Evolutionary conservation across 2,797 vertebrate species (phyloP).

Genomic region (Hoplostethus mediterraneus): DNA sequence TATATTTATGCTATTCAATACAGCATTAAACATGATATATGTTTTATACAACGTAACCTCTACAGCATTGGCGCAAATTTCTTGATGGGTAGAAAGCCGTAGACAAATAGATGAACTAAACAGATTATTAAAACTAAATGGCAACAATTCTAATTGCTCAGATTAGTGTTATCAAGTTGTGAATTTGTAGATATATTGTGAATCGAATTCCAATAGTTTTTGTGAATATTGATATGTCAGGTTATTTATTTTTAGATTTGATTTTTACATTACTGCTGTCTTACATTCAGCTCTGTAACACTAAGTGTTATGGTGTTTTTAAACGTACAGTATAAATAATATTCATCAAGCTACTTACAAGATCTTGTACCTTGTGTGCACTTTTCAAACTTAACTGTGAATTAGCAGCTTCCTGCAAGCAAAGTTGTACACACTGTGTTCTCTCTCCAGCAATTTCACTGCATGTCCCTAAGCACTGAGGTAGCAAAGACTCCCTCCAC

Average conservation of each 20-base stretch:
- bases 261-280: slow-evolving; percentile 70
- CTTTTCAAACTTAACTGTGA: slow-evolving; percentile 83
- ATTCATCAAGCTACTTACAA: slow-evolving; percentile 66
- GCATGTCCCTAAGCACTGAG: slow-evolving; percentile 79
- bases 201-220: slow-evolving; percentile 75
- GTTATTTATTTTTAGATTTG: slow-evolving; percentile 77
- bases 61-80: slow-evolving; percentile 76
- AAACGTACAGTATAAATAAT: slow-evolving; percentile 70
- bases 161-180: slow-evolving; percentile 77
- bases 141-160: slow-evolving; percentile 70
- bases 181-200: slow-evolving; percentile 86
- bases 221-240: slow-evolving; percentile 79
- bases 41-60: slow-evolving; percentile 79
- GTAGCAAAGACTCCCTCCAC: slow-evolving; percentile 71
- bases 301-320: slow-evolving; percentile 72
- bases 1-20: slow-evolving; percentile 83
- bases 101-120: slow-evolving; percentile 69
- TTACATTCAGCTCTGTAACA: slow-evolving; percentile 73
- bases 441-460: slow-evolving; percentile 72
- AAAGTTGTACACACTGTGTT: slow-evolving; percentile 79
- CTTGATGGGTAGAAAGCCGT: slow-evolving; percentile 74
- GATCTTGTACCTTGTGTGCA: slow-evolving; percentile 79
- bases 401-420: slow-evolving; percentile 79
- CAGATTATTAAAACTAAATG: slow-evolving; percentile 69
- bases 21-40: slow-evolving; percentile 76